Conservation (phyloP, 2,888 invertebrate species). For the Isotomurus palustris region DNA sequence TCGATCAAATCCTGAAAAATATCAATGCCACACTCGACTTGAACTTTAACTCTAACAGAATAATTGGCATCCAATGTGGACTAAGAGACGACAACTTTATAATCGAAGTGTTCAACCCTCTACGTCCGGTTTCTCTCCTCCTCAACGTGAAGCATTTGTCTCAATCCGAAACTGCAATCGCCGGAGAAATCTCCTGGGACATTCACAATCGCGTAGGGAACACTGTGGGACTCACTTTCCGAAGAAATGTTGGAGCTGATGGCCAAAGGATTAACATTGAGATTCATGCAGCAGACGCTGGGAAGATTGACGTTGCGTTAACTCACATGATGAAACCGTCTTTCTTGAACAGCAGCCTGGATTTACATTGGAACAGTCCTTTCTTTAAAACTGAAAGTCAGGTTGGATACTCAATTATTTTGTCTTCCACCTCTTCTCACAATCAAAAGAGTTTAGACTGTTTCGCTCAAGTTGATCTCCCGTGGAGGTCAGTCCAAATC, state of each 20-base stretch:
- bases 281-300: conserved; percentile 27
- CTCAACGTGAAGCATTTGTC: conserved; percentile 35
- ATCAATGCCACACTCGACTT: conserved; percentile 26
- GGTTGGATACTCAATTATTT: conserved; percentile 41
- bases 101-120: conserved; percentile 46
- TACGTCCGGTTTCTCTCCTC: conserved; percentile 46
- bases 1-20: conserved; percentile 23
- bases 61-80: conserved; percentile 38
- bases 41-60: conserved; percentile 28
- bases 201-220: conserved; percentile 34
- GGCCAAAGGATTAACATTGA: conserved; percentile 9
- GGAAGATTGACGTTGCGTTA: conserved; percentile 33
- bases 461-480: conserved; percentile 41
- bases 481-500: conserved; percentile 46
- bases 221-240: conserved; percentile 41
- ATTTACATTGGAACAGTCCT: conserved; percentile 41
- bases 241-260: conserved; percentile 17
- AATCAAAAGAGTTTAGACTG: conserved; percentile 29
- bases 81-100: conserved; percentile 33
- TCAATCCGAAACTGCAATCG: conserved; percentile 28
- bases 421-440: conserved; percentile 22
- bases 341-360: conserved; percentile 10
- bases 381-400: conserved; percentile 24
- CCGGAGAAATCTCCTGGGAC: conserved; percentile 47
- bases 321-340: conserved; percentile 19